phyloP scores from a whole-genome alignment of 2,113 vertebrate genomes.

The Gorsachius goisagi region DNA sequence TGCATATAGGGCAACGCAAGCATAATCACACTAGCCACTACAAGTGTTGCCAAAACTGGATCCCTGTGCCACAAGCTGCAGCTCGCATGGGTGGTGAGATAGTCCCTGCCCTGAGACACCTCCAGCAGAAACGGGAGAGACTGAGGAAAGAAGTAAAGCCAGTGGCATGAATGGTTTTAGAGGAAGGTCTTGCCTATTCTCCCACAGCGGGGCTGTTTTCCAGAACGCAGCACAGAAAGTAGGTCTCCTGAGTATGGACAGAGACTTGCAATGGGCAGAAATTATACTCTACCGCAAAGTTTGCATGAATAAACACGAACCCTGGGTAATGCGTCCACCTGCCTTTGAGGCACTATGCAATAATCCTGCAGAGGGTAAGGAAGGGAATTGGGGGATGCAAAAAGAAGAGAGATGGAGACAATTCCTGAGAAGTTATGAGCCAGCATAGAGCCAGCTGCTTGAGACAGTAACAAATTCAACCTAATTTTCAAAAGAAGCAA shows the following conservation, averaged over 20 bases:
- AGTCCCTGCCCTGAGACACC: not conserved
- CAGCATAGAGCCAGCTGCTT: constrained; percentile 2
- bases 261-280: not conserved
- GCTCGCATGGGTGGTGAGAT: not conserved
- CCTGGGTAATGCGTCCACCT: not conserved
- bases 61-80: not conserved
- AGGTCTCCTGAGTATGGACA: not conserved
- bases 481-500: constrained; percentile 53
- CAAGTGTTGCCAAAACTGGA: not conserved
- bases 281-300: not conserved
- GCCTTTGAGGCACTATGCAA: not conserved
- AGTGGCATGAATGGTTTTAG: not conserved
- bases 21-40: not conserved
- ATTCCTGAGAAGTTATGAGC: not conserved
- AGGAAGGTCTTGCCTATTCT: not conserved
- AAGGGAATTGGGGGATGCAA: not conserved
- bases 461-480: constrained; percentile 55
- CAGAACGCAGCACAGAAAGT: not conserved
- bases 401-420: not conserved
- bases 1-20: not conserved
- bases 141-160: not conserved
- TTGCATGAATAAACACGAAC: not conserved
- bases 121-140: not conserved
- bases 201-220: not conserved
- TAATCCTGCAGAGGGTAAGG: not conserved